These are phyloP conservation scores for Thaumatotibia leucotreta DNA, from an alignment of 1,140 invertebrate genomes.

Conservation along the genomic window DNA sequence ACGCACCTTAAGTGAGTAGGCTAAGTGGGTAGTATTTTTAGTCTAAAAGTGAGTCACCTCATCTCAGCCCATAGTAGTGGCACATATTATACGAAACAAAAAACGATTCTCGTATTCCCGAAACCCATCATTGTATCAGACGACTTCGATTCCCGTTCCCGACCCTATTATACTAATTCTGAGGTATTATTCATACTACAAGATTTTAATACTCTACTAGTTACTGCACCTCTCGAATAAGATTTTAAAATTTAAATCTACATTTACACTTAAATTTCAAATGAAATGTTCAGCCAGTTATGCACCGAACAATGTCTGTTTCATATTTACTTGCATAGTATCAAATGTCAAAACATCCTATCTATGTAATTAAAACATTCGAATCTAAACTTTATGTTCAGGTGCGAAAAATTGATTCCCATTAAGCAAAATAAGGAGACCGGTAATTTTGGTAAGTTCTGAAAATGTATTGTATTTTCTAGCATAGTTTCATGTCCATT, in stretches of 20 bases:
- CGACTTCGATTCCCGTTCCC: too few species aligned
- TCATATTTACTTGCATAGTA: neutral
- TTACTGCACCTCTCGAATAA: neutral
- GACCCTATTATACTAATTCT: too few species aligned
- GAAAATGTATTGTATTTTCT: neutral
- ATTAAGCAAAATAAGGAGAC: neutral
- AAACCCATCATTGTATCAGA: too few species aligned
- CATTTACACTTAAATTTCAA: neutral
- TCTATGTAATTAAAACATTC: neutral
- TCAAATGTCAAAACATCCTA: neutral
- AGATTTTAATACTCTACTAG: neutral
- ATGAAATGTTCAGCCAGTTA: neutral
- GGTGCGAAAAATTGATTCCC: neutral
- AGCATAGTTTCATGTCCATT: neutral
- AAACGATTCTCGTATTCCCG: too few species aligned
- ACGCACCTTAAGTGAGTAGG: too few species aligned
- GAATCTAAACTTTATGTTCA: neutral
- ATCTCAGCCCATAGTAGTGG: too few species aligned
- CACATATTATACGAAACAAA: too few species aligned
- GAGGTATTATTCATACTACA: neutral
- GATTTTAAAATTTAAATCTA: neutral
- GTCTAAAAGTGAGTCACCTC: too few species aligned
- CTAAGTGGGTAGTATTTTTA: too few species aligned
- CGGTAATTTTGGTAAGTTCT: neutral
- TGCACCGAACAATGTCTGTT: neutral